These are phyloP conservation scores for Scytalopus superciliaris DNA, from an alignment of 2,113 vertebrate genomes.

Conservation along the genomic window DNA sequence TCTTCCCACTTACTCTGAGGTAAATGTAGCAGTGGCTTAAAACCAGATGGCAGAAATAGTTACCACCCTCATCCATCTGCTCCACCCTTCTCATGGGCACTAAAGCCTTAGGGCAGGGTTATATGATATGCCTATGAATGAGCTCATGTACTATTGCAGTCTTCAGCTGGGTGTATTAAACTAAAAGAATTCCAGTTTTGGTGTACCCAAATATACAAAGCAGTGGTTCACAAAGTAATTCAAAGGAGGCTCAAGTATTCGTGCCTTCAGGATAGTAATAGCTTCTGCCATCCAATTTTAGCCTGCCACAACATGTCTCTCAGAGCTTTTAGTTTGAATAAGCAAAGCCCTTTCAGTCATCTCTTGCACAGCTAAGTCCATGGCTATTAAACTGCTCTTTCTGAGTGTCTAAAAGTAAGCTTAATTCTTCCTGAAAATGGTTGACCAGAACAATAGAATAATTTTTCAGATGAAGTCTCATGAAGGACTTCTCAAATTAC, in stretches of 20 bases:
- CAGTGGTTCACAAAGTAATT: neutral
- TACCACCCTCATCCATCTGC: neutral
- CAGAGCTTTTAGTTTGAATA: neutral
- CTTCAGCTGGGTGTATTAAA: neutral
- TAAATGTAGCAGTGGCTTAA: neutral
- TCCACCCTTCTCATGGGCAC: neutral
- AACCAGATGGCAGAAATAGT: neutral
- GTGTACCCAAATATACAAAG: neutral
- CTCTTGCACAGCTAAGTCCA: neutral
- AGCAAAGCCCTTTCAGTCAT: neutral
- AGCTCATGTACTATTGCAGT: neutral
- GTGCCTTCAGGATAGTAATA: neutral
- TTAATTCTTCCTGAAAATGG: neutral
- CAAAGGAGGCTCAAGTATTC: neutral
- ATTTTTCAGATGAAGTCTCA: neutral
- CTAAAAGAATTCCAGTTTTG: constrained; percentile 4
- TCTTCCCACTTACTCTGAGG: neutral
- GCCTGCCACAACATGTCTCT: neutral
- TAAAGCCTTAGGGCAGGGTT: neutral
- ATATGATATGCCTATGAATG: neutral
- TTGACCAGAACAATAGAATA: neutral
- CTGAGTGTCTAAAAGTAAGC: neutral
- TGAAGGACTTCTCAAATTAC: neutral
- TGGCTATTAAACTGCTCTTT: neutral
- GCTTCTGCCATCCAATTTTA: neutral